Conservation (phyloP, 2,888 invertebrate genomes). For the Rotaria socialis region DNA sequence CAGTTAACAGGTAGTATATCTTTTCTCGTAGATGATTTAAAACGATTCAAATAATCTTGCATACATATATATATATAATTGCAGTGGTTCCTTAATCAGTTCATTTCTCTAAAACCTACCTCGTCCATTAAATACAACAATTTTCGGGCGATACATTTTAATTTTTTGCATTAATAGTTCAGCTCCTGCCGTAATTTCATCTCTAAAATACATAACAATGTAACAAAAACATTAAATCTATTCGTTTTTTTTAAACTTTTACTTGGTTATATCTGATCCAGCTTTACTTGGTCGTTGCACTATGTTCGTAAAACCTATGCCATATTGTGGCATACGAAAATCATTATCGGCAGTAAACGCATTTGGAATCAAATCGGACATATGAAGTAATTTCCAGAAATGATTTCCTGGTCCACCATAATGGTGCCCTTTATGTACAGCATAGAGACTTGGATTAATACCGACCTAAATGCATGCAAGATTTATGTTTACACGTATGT, state of each 20-base stretch:
- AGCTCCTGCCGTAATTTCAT: constrained; percentile 66
- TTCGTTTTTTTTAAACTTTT: neutral
- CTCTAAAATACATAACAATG: constrained; percentile 50
- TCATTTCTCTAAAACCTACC: neutral
- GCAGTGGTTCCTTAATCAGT: too few relatives aligned
- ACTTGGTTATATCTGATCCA: constrained; percentile 61
- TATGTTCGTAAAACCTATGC: constrained; percentile 97
- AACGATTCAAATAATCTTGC: too few relatives aligned
- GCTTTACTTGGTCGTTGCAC: constrained; percentile 82
- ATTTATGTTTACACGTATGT: neutral
- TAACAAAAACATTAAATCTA: neutral
- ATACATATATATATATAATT: too few relatives aligned
- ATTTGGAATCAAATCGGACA: constrained; percentile 85
- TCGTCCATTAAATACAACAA: constrained; percentile 94
- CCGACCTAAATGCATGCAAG: constrained; percentile 54
- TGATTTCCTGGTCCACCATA: constrained; percentile 98
- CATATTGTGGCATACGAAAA: constrained; percentile 81
- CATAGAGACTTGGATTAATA: constrained; percentile 90
- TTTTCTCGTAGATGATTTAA: too few relatives aligned
- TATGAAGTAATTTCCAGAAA: constrained; percentile 80
- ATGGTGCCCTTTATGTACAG: constrained; percentile 94
- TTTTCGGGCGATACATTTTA: constrained; percentile 84
- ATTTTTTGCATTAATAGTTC: constrained; percentile 81
- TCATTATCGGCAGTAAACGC: constrained; percentile 95
- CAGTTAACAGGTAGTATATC: too few relatives aligned